Evolutionary conservation across 2,888 invertebrate genomes (phyloP).

Genomic region (Ganaspis brasiliensis): DNA sequence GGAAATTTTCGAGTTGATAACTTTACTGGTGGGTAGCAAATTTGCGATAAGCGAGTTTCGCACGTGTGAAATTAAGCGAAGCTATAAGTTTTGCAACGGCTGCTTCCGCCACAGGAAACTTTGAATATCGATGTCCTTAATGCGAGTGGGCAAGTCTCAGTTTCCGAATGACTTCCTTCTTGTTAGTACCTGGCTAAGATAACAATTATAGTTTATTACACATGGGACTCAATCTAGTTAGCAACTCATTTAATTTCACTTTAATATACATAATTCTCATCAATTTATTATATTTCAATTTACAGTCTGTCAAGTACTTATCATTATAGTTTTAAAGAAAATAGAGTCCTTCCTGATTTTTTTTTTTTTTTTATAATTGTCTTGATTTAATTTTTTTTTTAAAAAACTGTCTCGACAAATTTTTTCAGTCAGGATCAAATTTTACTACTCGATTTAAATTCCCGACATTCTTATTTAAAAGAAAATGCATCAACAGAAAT

Average conservation of each 20-base stretch:
- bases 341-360: too few species aligned
- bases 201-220: slow-evolving; percentile 32
- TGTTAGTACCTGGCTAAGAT: slow-evolving; percentile 13
- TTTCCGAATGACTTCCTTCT: slow-evolving; percentile 34
- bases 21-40: slow-evolving; percentile 5
- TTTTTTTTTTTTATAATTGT: too few species aligned
- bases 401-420: too few species aligned
- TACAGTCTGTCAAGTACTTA: too few species aligned
- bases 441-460: too few species aligned
- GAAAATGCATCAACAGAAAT: too few species aligned
- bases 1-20: not conserved
- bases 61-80: slow-evolving; percentile 39
- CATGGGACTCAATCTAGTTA: slow-evolving; percentile 18
- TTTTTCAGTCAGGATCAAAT: too few species aligned
- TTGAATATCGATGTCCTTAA: slow-evolving; percentile 42
- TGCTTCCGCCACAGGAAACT: slow-evolving; percentile 34
- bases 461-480: too few species aligned
- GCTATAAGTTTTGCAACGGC: slow-evolving; percentile 39
- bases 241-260: slow-evolving; percentile 5
- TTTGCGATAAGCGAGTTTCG: slow-evolving; percentile 39
- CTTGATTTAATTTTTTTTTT: too few species aligned
- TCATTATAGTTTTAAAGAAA: too few species aligned
- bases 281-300: not conserved
- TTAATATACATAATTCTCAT: slow-evolving; percentile 5
- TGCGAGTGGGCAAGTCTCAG: slow-evolving; percentile 25